Evolutionary conservation across 2,113 vertebrate species (phyloP), one percentile per base, ranked within the genome.

Genomic region (Pseudolaguvia tuberculata): DNA sequence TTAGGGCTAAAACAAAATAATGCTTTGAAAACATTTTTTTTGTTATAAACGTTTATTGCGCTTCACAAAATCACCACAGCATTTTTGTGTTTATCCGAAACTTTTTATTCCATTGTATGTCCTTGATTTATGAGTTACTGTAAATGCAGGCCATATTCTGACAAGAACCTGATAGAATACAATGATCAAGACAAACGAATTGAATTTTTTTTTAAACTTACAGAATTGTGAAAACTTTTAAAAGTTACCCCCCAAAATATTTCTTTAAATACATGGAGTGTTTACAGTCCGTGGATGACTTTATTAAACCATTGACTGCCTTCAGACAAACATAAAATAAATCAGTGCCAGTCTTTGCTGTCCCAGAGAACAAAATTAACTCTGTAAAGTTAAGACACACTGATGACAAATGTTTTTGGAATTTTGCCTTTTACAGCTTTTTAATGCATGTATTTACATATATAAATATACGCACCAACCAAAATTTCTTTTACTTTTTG

Each of bases 41-140:
- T 42, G 84, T 85, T 91, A 90, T 89, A 92, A 90, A 88, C 88
- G 79, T 92, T 91, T 90, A 90, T 89, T 87, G 35, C 79, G 20
- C 23, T 45, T 25, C 1, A 2, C n/a, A 45, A 14, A 11, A 23
- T 5, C 23, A 25, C 12, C n/a, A n/a, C 39, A 45, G 5, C 39
- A 5, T 25, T 47, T 15, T 50, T 81, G 84, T 72, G 48, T 78
- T 84, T 70, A 67, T 45, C 78, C 71, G 76, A 79, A 72, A 77
- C 69, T 82, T 78, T 75, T 76, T 77, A 70, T 78, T 77, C 80
- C 48, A 42, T 55, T 55, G 48, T 31, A 70, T 51, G 29, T 70
- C 76, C 31, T 80, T 72, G 76, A 75, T 81, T 73, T 73, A 53
- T 76, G 31, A 39, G 80, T 57, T 83, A 73, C 78, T 80, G 66